Conservation (phyloP, 2,888 invertebrate genomes). For the Xylocampa areola region DNA sequence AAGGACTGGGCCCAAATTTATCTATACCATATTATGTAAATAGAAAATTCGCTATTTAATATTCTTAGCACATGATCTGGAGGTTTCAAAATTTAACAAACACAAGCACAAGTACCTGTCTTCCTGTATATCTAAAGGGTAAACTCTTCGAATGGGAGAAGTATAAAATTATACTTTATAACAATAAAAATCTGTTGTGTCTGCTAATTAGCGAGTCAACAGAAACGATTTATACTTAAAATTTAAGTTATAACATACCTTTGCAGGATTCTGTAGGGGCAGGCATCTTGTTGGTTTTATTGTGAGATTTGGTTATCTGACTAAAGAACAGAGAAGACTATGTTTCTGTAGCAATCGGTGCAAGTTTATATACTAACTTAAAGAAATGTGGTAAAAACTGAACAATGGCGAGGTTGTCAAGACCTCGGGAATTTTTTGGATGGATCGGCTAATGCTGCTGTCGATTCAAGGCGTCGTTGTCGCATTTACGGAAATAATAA, state of each 20-base stretch:
- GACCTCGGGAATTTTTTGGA: constrained; percentile 67
- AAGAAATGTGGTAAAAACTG: constrained; percentile 64
- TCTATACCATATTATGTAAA: no score
- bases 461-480: not conserved
- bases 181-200: no score
- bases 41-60: no score
- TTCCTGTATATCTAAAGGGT: no score
- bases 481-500: not conserved
- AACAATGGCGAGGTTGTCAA: constrained; percentile 66
- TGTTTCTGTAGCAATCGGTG: constrained; percentile 34
- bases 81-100: no score
- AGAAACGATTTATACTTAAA: no score
- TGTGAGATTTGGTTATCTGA: constrained; percentile 14
- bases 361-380: constrained; percentile 61
- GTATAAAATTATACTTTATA: no score
- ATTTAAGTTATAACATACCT: constrained; percentile 74
- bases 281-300: constrained; percentile 80
- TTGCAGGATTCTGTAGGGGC: constrained; percentile 89
- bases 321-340: constrained; percentile 49
- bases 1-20: no score
- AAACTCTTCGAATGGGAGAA: no score
- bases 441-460: constrained; percentile 5
- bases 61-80: no score
- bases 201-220: no score
- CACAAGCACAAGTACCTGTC: no score